These are phyloP conservation scores for Colinus virginianus DNA, from an alignment of 2,113 vertebrate genomes.

Conservation along the genomic window DNA sequence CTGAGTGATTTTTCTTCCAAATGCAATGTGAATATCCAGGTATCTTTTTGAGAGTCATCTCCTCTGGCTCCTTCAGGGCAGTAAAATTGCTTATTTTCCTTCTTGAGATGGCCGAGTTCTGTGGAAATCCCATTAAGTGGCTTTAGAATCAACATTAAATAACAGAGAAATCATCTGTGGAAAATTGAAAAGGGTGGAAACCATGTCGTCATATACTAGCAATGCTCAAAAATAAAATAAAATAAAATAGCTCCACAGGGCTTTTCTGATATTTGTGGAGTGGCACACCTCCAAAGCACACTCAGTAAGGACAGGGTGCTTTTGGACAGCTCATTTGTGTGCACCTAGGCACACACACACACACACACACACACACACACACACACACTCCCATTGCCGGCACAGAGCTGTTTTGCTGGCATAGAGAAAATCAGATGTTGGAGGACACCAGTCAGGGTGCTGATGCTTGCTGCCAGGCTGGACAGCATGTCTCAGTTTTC, in stretches of 20 bases:
- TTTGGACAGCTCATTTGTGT: conserved; percentile 31
- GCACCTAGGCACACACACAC: neutral
- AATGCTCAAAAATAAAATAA: conserved; percentile 58
- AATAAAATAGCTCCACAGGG: conserved; percentile 36
- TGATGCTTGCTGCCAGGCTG: neutral
- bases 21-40: neutral
- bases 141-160: conserved; percentile 39
- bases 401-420: conserved; percentile 21
- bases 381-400: neutral
- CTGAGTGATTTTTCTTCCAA: neutral
- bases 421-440: conserved; percentile 25
- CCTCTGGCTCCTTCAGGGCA: neutral
- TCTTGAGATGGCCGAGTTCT: neutral
- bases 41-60: neutral
- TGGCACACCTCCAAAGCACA: conserved; percentile 56
- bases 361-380: neutral
- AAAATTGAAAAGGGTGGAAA: conserved; percentile 46
- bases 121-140: conserved; percentile 38
- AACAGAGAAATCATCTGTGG: conserved; percentile 29
- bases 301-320: conserved; percentile 48
- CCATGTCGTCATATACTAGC: conserved; percentile 16
- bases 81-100: conserved; percentile 23
- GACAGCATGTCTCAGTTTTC: neutral
- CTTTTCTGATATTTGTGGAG: conserved; percentile 63
- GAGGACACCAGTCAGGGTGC: neutral